phyloP scores from a whole-genome alignment of 2,113 vertebrate genomes.

The Pseudorhombus dupliciocellatus region DNA sequence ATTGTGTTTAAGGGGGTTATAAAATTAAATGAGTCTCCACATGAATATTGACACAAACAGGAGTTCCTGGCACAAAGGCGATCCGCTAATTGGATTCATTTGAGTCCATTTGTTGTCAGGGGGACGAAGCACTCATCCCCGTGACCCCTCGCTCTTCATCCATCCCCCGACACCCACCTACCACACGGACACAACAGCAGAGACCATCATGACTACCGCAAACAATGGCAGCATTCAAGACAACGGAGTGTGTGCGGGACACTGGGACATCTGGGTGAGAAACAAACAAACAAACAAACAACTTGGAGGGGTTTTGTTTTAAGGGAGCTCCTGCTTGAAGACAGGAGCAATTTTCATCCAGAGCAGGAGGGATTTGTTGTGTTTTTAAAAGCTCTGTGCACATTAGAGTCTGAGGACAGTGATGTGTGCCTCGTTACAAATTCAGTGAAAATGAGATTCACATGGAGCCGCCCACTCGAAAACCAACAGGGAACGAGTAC shows the following conservation, averaged over 20 bases:
- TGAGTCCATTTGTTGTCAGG: conserved; percentile 67
- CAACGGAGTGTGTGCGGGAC: conserved; percentile 56
- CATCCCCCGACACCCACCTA: conserved; percentile 53
- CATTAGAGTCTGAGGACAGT: conserved; percentile 25
- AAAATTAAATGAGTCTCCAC: conserved; percentile 50
- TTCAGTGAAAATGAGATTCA: neutral
- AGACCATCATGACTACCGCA: conserved; percentile 64
- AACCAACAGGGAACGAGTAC: neutral
- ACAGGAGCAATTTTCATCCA: conserved; percentile 14
- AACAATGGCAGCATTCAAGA: conserved; percentile 56
- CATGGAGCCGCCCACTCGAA: neutral
- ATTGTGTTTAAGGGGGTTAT: conserved; percentile 21
- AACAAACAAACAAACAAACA: conserved; percentile 45
- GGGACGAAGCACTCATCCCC: conserved; percentile 56
- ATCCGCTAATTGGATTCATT: conserved; percentile 67
- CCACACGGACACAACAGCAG: conserved; percentile 52
- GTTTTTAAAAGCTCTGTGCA: conserved; percentile 16
- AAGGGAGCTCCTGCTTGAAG: conserved; percentile 55
- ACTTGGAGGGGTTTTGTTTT: conserved; percentile 58
- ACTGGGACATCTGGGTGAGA: conserved; percentile 44
- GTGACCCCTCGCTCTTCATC: conserved; percentile 50
- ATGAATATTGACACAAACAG: conserved; percentile 65
- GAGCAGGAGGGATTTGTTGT: conserved; percentile 1
- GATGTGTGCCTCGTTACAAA: neutral
- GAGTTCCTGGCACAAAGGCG: conserved; percentile 61